Conservation (phyloP, 2,888 invertebrate species). For the Diplolepis rosae region DNA sequence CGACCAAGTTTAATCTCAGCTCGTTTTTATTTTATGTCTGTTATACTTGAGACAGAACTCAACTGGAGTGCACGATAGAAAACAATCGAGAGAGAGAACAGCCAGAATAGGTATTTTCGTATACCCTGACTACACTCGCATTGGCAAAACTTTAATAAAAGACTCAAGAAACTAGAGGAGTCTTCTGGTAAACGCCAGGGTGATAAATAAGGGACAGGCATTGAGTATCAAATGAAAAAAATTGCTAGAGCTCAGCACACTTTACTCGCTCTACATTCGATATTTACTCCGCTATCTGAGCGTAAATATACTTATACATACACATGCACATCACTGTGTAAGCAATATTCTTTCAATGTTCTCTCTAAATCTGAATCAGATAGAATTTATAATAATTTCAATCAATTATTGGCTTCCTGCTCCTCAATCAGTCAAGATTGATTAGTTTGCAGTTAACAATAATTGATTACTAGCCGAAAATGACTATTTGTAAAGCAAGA, state of each 20-base stretch:
- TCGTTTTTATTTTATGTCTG: not conserved
- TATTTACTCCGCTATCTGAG: constrained; percentile 4
- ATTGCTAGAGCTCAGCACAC: not conserved
- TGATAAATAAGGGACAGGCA: constrained; percentile 11
- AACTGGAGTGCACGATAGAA: not conserved
- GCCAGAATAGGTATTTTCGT: not conserved
- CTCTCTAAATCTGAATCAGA: too few species aligned
- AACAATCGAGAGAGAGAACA: constrained; percentile 2
- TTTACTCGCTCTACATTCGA: not conserved
- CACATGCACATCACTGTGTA: not conserved
- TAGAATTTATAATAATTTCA: too few species aligned
- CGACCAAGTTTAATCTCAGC: not conserved
- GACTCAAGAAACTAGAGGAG: not conserved
- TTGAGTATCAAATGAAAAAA: not conserved
- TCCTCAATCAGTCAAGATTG: too few species aligned
- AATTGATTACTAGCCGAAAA: too few species aligned
- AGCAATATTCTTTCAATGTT: not conserved
- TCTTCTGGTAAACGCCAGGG: not conserved
- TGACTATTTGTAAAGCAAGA: too few species aligned
- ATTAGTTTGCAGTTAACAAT: too few species aligned
- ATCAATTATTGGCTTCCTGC: too few species aligned
- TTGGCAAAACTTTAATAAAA: constrained; percentile 8
- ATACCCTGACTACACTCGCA: not conserved
- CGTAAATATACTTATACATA: not conserved
- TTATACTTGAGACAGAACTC: not conserved